Evolutionary conservation across 2,888 invertebrate genomes (phyloP), one percentile per base, ranked within the genome.

Genomic region (Caenorhabditis becei): DNA sequence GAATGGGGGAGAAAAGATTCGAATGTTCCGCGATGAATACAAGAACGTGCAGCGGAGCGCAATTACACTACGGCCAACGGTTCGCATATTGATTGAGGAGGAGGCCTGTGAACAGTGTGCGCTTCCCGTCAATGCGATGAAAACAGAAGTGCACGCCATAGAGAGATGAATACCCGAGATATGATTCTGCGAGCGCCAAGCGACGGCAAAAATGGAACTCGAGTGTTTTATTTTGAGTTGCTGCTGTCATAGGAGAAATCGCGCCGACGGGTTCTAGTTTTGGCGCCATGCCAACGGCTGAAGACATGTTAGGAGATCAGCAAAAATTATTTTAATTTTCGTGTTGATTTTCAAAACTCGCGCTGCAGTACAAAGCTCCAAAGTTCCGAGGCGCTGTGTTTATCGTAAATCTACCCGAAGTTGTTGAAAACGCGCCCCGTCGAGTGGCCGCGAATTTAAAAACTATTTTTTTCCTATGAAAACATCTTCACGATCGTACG

Each of bases 381-480:
- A 24, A 28, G 47, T 70, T 41, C n/a, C 77, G 63, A 0, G 4
- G 49, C 77, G 35, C 63, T 8, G 37, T 70, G 56, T 77, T 77
- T 77, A 77, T n/a, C 69, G 14, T 26, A 53, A 28, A 65, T 62
- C 1, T 24, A 4, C 23, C 23, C 62, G 1, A 2, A 47, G 11
- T 14, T 28, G 18, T 5, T 7, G 47, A 0, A 51, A 51, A 16
- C 26, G 24, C 66, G 66, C 41, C 49, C 56, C 28, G 47, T 23
- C 41, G 20, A 28, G 47, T 47, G 8, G 5, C 66, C 72, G 79
- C 72, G 14, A 67, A 37, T 56, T 72, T 24, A 56, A 79, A 79
- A 32, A 32, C 20, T 47, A 3, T 28, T 32, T 32, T 32, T 10
- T 32, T 32, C 5, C 32, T 32, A 11, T 7, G 14, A 41, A 41